Evolutionary conservation across 1,140 invertebrate genomes (phyloP).

Genomic region (Camponotus vicinus): DNA sequence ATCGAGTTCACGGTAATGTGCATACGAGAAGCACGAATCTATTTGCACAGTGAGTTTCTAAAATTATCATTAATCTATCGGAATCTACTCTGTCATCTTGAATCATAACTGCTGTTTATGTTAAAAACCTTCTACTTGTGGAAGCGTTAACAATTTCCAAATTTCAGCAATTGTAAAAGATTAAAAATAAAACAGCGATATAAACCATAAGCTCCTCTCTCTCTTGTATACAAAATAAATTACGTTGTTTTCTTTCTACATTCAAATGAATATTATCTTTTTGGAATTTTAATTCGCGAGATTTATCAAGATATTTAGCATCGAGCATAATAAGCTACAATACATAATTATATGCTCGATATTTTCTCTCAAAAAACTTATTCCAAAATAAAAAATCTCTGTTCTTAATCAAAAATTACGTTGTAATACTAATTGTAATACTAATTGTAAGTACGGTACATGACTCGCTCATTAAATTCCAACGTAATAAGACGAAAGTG

Average conservation of each 20-base stretch:
- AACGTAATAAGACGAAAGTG: not conserved
- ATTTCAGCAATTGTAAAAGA: constrained; percentile 7
- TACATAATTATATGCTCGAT: not conserved
- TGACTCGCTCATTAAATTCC: constrained; percentile 21
- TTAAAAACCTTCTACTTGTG: not conserved
- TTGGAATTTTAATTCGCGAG: not conserved
- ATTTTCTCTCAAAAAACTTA: not conserved
- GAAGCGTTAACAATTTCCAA: not conserved
- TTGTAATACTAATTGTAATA: not conserved
- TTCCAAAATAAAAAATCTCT: not conserved
- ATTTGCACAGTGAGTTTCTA: constrained; percentile 12
- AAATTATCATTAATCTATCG: not conserved
- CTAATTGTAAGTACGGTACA: not conserved
- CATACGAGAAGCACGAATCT: not conserved
- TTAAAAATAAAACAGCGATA: not conserved
- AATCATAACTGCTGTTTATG: not conserved
- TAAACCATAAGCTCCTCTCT: not conserved
- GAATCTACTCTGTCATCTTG: not conserved
- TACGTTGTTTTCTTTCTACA: not conserved
- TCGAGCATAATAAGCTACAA: not conserved
- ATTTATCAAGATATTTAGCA: constrained; percentile 7
- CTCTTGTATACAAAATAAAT: not conserved
- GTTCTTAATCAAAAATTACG: constrained; percentile 29
- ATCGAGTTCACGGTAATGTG: constrained; percentile 4
- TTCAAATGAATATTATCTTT: not conserved